A percentile compares a stretch with the other conserved stretches of the same genome.
phyloP scores from a whole-genome alignment of 2,797 vertebrate species.

The Crenichthys baileyi region DNA sequence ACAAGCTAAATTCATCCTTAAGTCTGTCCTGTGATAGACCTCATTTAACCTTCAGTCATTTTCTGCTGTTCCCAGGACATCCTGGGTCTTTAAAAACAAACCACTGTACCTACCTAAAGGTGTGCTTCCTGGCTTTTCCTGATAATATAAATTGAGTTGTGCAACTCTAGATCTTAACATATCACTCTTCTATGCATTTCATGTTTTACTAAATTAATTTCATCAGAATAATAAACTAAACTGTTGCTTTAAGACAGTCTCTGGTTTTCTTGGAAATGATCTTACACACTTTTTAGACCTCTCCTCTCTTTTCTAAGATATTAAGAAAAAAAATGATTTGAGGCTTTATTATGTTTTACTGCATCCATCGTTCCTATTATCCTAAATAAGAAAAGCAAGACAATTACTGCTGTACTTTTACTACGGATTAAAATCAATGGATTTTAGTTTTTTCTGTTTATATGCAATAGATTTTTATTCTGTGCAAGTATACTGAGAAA shows the following conservation, averaged over 20 bases:
- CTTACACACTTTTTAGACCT: background rate
- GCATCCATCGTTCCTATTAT: background rate
- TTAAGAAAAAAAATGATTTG: background rate
- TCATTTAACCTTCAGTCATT: conserved; percentile 3
- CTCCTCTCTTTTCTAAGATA: background rate
- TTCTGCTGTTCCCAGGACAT: conserved; percentile 11
- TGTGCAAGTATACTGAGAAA: no score
- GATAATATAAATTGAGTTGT: background rate
- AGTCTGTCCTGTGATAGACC: conserved; percentile 4
- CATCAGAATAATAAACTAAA: background rate
- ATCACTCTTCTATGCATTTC: background rate
- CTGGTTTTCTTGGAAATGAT: background rate
- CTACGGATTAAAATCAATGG: background rate
- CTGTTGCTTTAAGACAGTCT: background rate
- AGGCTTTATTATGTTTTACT: background rate
- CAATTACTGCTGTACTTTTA: no score
- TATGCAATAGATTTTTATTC: background rate
- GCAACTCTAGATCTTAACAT: background rate
- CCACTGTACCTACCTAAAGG: no score
- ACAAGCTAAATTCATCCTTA: conserved; percentile 24
- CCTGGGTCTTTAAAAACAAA: background rate
- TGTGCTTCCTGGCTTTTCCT: background rate
- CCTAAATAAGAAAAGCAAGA: background rate
- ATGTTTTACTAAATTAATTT: background rate
- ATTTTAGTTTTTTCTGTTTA: background rate